phyloP scores from a whole-genome alignment of 2,113 vertebrate genomes.

The Turdus rufiventris region DNA sequence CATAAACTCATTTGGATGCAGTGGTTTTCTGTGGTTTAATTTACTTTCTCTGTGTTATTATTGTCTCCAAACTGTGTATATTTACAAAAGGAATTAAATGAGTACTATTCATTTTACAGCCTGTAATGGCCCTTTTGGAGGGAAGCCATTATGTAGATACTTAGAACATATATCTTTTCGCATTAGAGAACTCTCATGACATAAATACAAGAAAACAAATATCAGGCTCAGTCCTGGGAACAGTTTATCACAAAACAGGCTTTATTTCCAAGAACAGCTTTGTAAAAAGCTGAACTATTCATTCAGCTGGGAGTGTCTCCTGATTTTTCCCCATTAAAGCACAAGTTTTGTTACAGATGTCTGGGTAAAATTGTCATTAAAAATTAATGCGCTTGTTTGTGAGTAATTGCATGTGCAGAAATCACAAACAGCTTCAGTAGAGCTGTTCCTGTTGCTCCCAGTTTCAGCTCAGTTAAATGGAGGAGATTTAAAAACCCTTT shows the following conservation, averaged over 20 bases:
- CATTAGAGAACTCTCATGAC: constrained; percentile 36
- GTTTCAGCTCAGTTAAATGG: not conserved
- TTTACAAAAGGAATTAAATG: constrained; percentile 61
- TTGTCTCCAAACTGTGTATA: constrained; percentile 53
- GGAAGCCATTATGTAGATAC: constrained; percentile 43
- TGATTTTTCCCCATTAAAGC: not conserved
- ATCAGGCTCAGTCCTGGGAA: not conserved
- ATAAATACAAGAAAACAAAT: constrained; percentile 49
- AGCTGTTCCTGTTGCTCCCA: not conserved
- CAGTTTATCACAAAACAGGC: not conserved
- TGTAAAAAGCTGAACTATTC: not conserved
- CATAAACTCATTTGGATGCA: constrained; percentile 35
- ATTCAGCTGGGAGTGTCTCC: not conserved
- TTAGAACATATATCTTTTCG: constrained; percentile 35
- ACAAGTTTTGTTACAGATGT: not conserved
- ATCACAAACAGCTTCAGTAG: not conserved
- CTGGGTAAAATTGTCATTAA: not conserved
- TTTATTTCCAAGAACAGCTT: constrained; percentile 39
- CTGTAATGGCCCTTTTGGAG: constrained; percentile 59
- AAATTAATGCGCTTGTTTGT: not conserved
- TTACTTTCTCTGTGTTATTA: constrained; percentile 55
- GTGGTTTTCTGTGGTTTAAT: constrained; percentile 45
- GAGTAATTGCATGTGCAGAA: not conserved
- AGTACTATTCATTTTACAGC: constrained; percentile 50
- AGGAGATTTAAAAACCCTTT: not conserved